Percentiles rank a stretch among this genome's conserved stretches.
Conservation (phyloP, 2,888 invertebrate species). For the Macaria liturata region DNA sequence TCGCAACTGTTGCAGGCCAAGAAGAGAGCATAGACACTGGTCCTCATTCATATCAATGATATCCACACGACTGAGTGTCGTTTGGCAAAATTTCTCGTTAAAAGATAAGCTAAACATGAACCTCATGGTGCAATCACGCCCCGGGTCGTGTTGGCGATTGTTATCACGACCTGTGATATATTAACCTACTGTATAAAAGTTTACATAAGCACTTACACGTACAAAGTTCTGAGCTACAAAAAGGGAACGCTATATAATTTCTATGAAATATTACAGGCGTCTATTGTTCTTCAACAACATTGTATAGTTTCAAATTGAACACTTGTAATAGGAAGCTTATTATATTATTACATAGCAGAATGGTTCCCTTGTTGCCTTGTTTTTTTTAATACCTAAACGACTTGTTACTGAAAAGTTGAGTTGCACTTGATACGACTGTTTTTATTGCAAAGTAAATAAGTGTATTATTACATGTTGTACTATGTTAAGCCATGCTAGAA, state of each 20-base stretch:
- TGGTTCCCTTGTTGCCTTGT: too few species aligned
- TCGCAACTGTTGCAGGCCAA: too few species aligned
- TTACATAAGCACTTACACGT: background rate
- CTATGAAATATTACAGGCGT: too few species aligned
- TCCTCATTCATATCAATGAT: constrained; percentile 9
- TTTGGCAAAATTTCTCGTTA: constrained; percentile 30
- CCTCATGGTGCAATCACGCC: constrained; percentile 26
- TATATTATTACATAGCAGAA: too few species aligned
- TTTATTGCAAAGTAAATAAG: too few species aligned
- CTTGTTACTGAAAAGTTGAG: too few species aligned
- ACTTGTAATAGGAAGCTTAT: too few species aligned
- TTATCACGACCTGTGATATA: constrained; percentile 29
- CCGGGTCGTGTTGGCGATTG: constrained; percentile 26
- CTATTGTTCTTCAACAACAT: too few species aligned
- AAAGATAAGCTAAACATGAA: constrained; percentile 27
- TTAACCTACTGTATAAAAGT: constrained; percentile 21
- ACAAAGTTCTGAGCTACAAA: background rate
- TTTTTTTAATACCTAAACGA: too few species aligned
- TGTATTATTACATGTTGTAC: too few species aligned
- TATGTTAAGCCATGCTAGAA: too few species aligned
- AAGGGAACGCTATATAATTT: background rate
- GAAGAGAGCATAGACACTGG: constrained; percentile 1
- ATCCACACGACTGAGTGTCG: constrained; percentile 19
- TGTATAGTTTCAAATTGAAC: background rate
- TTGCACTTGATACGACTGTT: too few species aligned